phyloP scores from a whole-genome alignment of 1,140 invertebrate genomes.

The Phymastichus coffea region DNA sequence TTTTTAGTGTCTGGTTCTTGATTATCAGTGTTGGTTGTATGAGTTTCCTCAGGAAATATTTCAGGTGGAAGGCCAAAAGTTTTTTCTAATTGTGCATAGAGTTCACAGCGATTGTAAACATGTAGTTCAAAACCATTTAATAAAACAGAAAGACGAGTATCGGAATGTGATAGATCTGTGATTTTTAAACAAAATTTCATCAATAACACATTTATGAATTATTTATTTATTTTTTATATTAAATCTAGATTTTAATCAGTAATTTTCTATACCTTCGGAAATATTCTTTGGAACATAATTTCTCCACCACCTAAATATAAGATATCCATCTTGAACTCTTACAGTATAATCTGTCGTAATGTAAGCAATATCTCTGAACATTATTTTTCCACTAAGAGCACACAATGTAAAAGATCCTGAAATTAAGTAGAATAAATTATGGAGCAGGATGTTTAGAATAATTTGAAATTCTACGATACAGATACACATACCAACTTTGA shows the following conservation, averaged over 20 bases:
- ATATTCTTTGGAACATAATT: slow-evolving; percentile 93
- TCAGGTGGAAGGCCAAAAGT: too few species aligned
- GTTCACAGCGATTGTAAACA: slow-evolving; percentile 88
- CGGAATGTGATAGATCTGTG: slow-evolving; percentile 92
- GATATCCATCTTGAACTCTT: slow-evolving; percentile 93
- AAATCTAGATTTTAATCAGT: not conserved
- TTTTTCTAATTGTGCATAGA: slow-evolving; percentile 88
- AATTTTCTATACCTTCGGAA: slow-evolving; percentile 72
- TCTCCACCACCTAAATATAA: slow-evolving; percentile 97
- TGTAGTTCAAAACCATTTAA: slow-evolving; percentile 96
- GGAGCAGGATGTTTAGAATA: too few species aligned
- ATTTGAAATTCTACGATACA: too few species aligned
- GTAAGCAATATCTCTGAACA: slow-evolving; percentile 96
- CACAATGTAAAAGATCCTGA: slow-evolving; percentile 91
- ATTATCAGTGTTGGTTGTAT: slow-evolving; percentile 40
- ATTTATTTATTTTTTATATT: not conserved
- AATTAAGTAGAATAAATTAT: too few species aligned
- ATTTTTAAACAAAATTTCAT: slow-evolving; percentile 23
- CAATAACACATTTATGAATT: slow-evolving; percentile 6
- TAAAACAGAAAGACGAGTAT: slow-evolving; percentile 89
- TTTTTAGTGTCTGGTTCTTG: slow-evolving; percentile 52
- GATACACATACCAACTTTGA: slow-evolving; percentile 80
- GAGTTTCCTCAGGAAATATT: slow-evolving; percentile 65
- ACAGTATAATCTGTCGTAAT: slow-evolving; percentile 93
- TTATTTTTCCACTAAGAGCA: slow-evolving; percentile 95